Base-by-base conservation (phyloP, 1,140 invertebrate species). In the Tenebrio molitor region DNA sequence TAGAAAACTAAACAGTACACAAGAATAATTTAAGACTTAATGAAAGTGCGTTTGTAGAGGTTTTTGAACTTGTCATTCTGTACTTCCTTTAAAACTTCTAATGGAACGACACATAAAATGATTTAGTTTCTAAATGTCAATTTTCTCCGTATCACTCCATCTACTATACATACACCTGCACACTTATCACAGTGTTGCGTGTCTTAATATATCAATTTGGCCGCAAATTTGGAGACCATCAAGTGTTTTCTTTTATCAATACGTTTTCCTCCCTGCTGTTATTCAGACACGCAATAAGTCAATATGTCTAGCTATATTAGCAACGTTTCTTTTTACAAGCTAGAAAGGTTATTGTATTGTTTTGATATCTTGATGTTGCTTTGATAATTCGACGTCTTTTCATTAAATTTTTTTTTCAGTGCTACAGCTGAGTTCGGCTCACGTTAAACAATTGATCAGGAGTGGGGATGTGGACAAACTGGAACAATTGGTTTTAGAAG, bases 401-500 rank as follows among this genome's bases (percentile, higher is more conserved):
- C n/a, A n/a, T n/a, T n/a, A n/a, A n/a, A n/a, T 65, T 69, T 71
- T 58, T 53, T 50, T 81, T 79, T 42, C 76, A 85, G 84, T 83
- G 46, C 73, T 85, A 33, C 80, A 86, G 75, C 83, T 88, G 79
- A 86, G 85, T 82, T 82, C 86, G 1, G 86, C 86, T 3, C 85
- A 87, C 33, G 82, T 93, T 6, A 90, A 89, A 70, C 87, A 89
- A 79, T 91, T 91, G 88, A 85, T 93, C 12, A 86, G 89, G 25
- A 87, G 87, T 21, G 93, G 93, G 1, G 90, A 92, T 62, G 83
- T 93, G 8, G 89, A 92, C 36, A 93, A 91, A 78, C 83, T 95
- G 69, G 92, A 94, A 84, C 87, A 92, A 77, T 84, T 92, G 0
- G 89, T 95, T 0, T 82, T 94, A 6, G 91, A 93, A 72, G 93